A percentile compares a stretch with the other conserved stretches of the same genome.
Conservation (phyloP, 2,113 vertebrate species). For the Lophius piscatorius region DNA sequence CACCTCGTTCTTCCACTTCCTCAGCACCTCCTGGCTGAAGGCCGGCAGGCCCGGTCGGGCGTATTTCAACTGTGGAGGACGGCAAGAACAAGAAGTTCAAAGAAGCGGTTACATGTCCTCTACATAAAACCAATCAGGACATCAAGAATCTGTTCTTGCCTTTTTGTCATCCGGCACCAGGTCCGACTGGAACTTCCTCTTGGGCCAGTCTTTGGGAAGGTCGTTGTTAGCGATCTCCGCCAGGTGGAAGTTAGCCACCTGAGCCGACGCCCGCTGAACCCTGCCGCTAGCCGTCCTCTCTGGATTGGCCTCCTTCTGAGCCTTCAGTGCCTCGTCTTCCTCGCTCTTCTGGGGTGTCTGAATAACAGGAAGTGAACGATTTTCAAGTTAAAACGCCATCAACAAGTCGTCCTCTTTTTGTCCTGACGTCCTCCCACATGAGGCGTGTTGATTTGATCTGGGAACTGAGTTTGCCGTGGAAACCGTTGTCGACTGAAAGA, state of each 20-base stretch:
- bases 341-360: conserved; percentile 61
- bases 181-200: conserved; percentile 92
- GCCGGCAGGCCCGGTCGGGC: conserved; percentile 91
- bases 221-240: conserved; percentile 92
- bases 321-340: conserved; percentile 75
- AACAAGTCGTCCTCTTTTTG: neutral
- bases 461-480: too few relatives aligned
- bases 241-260: conserved; percentile 91
- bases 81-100: neutral
- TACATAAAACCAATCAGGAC: too few relatives aligned
- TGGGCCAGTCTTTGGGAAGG: conserved; percentile 92
- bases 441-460: too few relatives aligned
- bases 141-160: conserved; percentile 42
- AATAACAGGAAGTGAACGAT: neutral
- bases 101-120: neutral
- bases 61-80: conserved; percentile 94
- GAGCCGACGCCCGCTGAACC: conserved; percentile 89
- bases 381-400: neutral
- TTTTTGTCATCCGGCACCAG: conserved; percentile 92
- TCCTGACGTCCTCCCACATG: neutral
- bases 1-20: conserved; percentile 94
- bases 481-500: too few relatives aligned
- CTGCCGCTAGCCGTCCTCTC: conserved; percentile 80
- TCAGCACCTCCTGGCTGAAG: conserved; percentile 92
- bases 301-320: conserved; percentile 75